Base-by-base conservation (phyloP, 2,113 vertebrate genomes). In the Myiopsitta monachus region DNA sequence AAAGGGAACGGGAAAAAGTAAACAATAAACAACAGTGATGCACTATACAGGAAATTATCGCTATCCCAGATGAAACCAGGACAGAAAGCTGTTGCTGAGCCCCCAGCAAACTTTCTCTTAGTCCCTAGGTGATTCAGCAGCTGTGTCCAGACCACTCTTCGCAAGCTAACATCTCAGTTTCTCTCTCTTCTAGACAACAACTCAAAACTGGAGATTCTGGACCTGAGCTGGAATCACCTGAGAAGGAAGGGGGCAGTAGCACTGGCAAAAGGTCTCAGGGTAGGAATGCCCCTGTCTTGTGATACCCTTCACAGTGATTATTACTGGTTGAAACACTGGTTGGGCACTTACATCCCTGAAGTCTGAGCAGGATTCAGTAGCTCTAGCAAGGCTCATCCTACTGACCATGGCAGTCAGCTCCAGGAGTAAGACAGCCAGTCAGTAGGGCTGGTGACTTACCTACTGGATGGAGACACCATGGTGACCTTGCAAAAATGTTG, bases 161-260 rank as follows among this genome's bases (percentile, higher is more conserved):
- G 44, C n/a, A 28, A 83, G 14, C 77, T 84, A 18, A 89, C 17
- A 66, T 70, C 67, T 90, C n/a, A 9, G 18, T 61, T 68, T 59
- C 57, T 62, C n/a, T 77, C 44, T 85, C 85, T 83, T 72, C 43
- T 88, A 99, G 99, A 97, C 79, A 98, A 97, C 93, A 99, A 99
- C 14, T 98, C 99, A 73, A 97, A 98, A n/a, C 94, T 99, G 55
- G 98, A 98, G 91, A 70, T 97, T 13, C 95, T 99, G 87, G 95
- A 99, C 90, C 98, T 99, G 62, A 99, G 99, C 92, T 99, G 99
- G 99, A 99, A 99, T 96, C 97, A 98, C 43, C 95, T 99, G 57
- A 97, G 97, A 74, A 98, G 98, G 95, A 98, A 96, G 90, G 99
- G 98, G 10, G 98, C 98, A 27, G 97, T 98, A 80, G 98, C 98